Evolutionary conservation across 1,140 invertebrate species (phyloP).

Genomic region (Sycophila sp.): DNA sequence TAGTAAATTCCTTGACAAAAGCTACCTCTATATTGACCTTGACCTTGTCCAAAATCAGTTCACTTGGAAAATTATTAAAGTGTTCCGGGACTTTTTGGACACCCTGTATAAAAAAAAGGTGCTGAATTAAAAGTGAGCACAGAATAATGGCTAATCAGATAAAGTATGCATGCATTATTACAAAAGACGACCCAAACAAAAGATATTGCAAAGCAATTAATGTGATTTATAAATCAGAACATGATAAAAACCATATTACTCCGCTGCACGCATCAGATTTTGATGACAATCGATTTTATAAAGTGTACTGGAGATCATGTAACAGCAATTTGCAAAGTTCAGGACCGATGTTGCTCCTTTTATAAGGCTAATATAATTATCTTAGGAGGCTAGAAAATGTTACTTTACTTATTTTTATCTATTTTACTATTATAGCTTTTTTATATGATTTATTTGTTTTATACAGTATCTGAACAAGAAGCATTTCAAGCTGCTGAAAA

Average conservation of each 20-base stretch:
- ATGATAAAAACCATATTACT: not conserved
- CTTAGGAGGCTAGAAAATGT: not conserved
- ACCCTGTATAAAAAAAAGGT: too few species aligned
- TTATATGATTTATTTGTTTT: not conserved
- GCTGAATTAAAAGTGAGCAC: too few species aligned
- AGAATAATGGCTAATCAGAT: too few species aligned
- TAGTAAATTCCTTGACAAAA: too few species aligned
- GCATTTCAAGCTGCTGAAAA: not conserved
- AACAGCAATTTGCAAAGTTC: not conserved
- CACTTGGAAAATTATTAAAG: too few species aligned
- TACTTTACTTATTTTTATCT: not conserved
- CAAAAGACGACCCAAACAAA: not conserved
- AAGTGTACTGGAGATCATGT: not conserved
- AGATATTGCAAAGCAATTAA: not conserved
- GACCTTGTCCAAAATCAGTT: too few species aligned
- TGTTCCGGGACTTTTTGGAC: too few species aligned
- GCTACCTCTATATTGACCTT: too few species aligned
- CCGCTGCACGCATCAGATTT: not conserved
- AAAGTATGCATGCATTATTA: not conserved
- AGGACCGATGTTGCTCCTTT: not conserved
- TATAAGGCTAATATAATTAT: not conserved
- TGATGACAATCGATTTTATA: not conserved
- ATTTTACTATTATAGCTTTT: not conserved
- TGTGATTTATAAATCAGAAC: not conserved
- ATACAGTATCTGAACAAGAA: not conserved